Base-by-base conservation (phyloP, 2,797 vertebrate genomes). In the Spea hammondii region DNA sequence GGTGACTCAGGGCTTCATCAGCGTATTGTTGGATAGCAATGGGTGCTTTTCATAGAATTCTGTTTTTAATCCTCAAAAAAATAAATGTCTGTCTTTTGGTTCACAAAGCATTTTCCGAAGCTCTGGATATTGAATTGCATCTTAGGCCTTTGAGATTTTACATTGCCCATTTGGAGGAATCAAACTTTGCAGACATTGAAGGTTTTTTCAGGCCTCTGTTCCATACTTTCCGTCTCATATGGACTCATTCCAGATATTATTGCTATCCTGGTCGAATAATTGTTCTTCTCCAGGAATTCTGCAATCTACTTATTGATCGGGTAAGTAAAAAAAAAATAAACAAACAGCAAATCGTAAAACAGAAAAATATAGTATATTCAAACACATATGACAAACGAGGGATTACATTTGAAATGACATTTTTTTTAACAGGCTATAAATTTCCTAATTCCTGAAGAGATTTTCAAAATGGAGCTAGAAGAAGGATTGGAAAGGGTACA, bases 221-320 rank as follows among this genome's bases (percentile, higher is more conserved):
- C 88, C 93, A 93, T 87, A 90, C 94, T 17, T 94, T 99, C 76
- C 95, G 95, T 86, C 94, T 96, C 83, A 90, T 93, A 88, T 99
- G 97, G 96, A 96, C 90, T 82, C 85, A 85, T 85, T 98, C 95
- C 82, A 89, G 85, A 74, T 86, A 90, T 86, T 92, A 88, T 83
- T 93, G 93, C 86, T 89, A 84, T 74, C 93, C 93, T 59, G 87
- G 87, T 59, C 92, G 92, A 84, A 91, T 91, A 82, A 91, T 94
- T 86, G 91, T 94, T 69, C 92, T 95, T 76, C 87, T 96, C 78
- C 89, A 91, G 80, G 92, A 96, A 85, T 95, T 95, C 90, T 94
- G 92, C 88, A 95, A 94, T 90, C 89, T 96, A 78, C 91, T 97
- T 81, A 93, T 95, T 83, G 95, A 96, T 85, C 95, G 94, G 91